phyloP scores from a whole-genome alignment of 2,797 vertebrate species.

The Pygocentrus nattereri region DNA sequence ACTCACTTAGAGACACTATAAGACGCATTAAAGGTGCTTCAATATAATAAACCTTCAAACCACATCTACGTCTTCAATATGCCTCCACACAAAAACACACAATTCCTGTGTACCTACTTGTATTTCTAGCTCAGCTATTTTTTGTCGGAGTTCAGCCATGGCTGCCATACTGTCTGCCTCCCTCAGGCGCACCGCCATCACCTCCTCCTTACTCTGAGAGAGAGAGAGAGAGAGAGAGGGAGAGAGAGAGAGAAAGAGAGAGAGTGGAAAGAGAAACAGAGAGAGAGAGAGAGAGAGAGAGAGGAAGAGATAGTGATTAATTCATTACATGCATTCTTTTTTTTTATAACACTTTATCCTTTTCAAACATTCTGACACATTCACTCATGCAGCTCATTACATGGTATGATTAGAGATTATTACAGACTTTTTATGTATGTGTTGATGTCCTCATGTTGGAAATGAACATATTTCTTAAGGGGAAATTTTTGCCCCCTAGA shows the following conservation, averaged over 20 bases:
- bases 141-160: constrained; percentile 92
- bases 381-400: no score
- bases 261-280: not conserved
- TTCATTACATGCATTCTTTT: not conserved
- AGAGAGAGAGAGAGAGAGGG: not conserved
- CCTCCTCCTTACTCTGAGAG: constrained; percentile 92
- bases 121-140: constrained; percentile 92
- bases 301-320: constrained; percentile 5
- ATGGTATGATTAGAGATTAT: no score
- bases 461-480: no score
- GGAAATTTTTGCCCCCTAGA: no score
- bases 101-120: constrained; percentile 79
- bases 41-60: not conserved
- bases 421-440: not conserved
- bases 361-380: no score
- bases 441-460: no score
- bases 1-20: not conserved
- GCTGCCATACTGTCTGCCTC: constrained; percentile 96
- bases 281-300: not conserved
- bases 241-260: constrained; percentile 3
- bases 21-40: not conserved
- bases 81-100: constrained; percentile 1
- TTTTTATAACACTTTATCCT: not conserved
- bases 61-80: not conserved
- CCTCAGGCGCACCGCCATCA: constrained; percentile 92